Conservation (phyloP, 2,113 vertebrate species). For the Cynoglossus semilaevis region DNA sequence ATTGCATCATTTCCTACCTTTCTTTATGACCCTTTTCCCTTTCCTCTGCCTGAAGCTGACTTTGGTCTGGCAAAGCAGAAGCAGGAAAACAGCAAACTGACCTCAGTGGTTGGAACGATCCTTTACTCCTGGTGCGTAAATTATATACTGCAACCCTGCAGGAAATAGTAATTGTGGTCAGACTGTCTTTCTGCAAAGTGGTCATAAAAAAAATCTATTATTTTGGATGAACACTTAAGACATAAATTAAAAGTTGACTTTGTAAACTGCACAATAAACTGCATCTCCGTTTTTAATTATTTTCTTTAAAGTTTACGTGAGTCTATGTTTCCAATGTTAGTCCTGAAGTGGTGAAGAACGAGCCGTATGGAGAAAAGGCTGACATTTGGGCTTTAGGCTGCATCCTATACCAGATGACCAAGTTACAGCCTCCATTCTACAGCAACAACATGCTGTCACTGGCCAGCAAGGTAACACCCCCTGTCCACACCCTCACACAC, state of each 20-base stretch:
- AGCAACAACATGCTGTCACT: slow-evolving; percentile 88
- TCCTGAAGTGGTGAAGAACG: slow-evolving; percentile 87
- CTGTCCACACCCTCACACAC: slow-evolving; percentile 20
- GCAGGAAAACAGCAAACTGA: slow-evolving; percentile 86
- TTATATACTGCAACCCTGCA: background rate
- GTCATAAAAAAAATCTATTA: background rate
- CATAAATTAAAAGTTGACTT: too few relatives aligned
- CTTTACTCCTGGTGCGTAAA: slow-evolving; percentile 85
- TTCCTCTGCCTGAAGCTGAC: slow-evolving; percentile 77
- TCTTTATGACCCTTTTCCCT: slow-evolving; percentile 1
- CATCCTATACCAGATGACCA: slow-evolving; percentile 89
- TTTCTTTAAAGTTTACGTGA: too few relatives aligned
- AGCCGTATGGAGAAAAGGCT: slow-evolving; percentile 87
- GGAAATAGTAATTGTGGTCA: too few relatives aligned
- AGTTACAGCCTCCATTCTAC: slow-evolving; percentile 85
- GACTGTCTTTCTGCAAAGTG: too few relatives aligned
- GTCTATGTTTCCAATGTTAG: slow-evolving; percentile 46
- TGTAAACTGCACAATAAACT: too few relatives aligned
- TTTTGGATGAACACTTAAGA: too few relatives aligned
- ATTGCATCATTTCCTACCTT: background rate
- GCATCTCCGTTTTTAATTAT: too few relatives aligned
- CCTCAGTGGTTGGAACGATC: slow-evolving; percentile 88
- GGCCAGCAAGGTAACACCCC: slow-evolving; percentile 86
- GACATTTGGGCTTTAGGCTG: slow-evolving; percentile 90
- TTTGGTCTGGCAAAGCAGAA: slow-evolving; percentile 92